Percentiles rank a stretch among this genome's conserved stretches.
Evolutionary conservation across 2,888 invertebrate genomes (phyloP).

Genomic region (Lithophane ornitopus): DNA sequence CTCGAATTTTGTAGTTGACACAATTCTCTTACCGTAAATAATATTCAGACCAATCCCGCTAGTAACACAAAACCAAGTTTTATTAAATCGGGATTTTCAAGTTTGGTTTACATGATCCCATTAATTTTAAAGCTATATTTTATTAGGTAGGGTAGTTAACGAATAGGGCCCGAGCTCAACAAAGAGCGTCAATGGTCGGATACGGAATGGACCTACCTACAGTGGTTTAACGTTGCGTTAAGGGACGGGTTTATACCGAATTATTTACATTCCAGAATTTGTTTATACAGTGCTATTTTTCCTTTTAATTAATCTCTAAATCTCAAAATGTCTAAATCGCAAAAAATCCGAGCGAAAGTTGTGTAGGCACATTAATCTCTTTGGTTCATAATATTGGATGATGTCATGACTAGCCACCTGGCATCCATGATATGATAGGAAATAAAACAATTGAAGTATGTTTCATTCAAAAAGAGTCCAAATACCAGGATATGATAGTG

Average conservation of each 20-base stretch:
- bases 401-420: too few relatives aligned
- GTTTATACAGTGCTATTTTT: slow-evolving; percentile 43
- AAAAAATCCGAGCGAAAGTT: too few relatives aligned
- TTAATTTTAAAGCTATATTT: slow-evolving; percentile 61
- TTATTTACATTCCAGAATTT: slow-evolving; percentile 53
- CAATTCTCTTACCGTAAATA: slow-evolving; percentile 50
- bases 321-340: too few relatives aligned
- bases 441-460: too few relatives aligned
- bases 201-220: slow-evolving; percentile 41
- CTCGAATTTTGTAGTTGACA: slow-evolving; percentile 36
- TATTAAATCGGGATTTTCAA: slow-evolving; percentile 40
- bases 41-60: slow-evolving; percentile 42
- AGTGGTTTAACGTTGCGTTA: slow-evolving; percentile 55
- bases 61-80: slow-evolving; percentile 33
- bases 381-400: too few relatives aligned
- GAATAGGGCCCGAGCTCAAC: slow-evolving; percentile 51
- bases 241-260: slow-evolving; percentile 39
- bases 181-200: slow-evolving; percentile 49
- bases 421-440: too few relatives aligned
- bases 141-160: slow-evolving; percentile 55
- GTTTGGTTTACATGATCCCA: slow-evolving; percentile 50
- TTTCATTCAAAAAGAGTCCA: too few relatives aligned
- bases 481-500: too few relatives aligned
- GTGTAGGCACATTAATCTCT: too few relatives aligned
- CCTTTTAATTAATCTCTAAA: slow-evolving; percentile 38